Conservation (phyloP, 1,140 invertebrate species). For the Sogatella furcifera region DNA sequence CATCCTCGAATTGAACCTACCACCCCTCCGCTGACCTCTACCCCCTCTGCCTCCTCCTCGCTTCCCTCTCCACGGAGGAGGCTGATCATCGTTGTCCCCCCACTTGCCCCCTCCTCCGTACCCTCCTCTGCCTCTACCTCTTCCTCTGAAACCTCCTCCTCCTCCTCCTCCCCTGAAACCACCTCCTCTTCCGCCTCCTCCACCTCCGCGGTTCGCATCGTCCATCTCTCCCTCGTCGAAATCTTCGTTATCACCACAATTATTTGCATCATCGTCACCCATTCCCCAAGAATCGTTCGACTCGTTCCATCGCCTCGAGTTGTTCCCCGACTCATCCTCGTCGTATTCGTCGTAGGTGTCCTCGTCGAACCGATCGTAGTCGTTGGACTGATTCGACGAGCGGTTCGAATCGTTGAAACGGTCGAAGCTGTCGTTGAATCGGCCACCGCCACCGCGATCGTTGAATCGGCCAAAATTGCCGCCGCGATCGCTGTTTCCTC, state of each 20-base stretch:
- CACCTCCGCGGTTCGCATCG: neutral
- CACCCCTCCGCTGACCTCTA: no score
- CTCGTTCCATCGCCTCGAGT: neutral
- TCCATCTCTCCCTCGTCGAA: slow-evolving; percentile 1
- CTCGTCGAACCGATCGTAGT: neutral
- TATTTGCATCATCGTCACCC: slow-evolving; percentile 6
- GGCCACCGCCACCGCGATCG: no score
- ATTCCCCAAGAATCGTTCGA: neutral
- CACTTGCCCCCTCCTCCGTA: neutral
- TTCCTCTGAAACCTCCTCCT: neutral
- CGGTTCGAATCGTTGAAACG: no score
- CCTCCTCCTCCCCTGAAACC: neutral
- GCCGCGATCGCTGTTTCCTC: neutral
- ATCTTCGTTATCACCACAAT: neutral
- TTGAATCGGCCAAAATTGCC: neutral
- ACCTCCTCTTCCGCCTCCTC: slow-evolving; percentile 7
- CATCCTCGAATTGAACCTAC: no score
- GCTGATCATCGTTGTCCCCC: neutral
- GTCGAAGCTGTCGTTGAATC: neutral
- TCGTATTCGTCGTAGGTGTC: slow-evolving; percentile 5
- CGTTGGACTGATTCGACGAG: neutral
- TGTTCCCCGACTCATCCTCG: slow-evolving; percentile 11
- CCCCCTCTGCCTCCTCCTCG: no score
- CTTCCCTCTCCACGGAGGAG: no score
- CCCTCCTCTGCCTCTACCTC: slow-evolving; percentile 1